A percentile compares a stretch with the other conserved stretches of the same genome.
Evolutionary conservation across 1,140 invertebrate genomes (phyloP).

Genomic region (Lepidurus packardi): DNA sequence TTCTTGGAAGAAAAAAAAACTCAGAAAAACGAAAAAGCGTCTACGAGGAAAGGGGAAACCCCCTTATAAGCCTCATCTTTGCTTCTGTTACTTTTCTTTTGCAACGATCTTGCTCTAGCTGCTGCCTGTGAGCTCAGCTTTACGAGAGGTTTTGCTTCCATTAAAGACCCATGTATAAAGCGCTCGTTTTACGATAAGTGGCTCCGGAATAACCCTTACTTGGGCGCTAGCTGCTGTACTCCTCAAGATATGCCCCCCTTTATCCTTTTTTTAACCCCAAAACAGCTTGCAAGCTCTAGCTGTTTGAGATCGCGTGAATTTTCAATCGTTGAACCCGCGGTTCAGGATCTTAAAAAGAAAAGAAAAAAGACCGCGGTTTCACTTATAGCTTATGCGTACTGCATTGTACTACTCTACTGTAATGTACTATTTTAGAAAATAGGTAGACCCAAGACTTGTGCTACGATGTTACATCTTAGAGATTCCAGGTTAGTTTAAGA

Average conservation of each 20-base stretch:
- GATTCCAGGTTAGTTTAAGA: too few species aligned
- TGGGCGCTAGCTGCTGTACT: background rate
- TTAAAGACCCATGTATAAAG: slow-evolving; percentile 19
- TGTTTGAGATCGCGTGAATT: too few species aligned
- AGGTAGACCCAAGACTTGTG: too few species aligned
- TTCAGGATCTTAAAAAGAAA: too few species aligned
- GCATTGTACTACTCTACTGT: too few species aligned
- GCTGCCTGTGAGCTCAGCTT: background rate
- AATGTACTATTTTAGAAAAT: too few species aligned
- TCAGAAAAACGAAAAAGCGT: background rate
- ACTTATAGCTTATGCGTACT: too few species aligned
- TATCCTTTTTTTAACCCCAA: background rate
- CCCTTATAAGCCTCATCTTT: background rate
- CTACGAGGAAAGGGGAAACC: background rate
- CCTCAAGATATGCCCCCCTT: background rate
- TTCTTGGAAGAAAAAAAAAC: background rate
- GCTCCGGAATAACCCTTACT: background rate
- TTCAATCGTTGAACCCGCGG: too few species aligned
- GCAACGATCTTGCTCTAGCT: background rate
- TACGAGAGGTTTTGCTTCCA: slow-evolving; percentile 19
- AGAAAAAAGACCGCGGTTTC: too few species aligned
- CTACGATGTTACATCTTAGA: too few species aligned
- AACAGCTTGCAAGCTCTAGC: too few species aligned
- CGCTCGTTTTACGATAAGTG: slow-evolving; percentile 13
- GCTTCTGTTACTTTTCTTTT: background rate